Evolutionary conservation across 1,140 invertebrate species (phyloP).

Genomic region (Drosophila auraria): DNA sequence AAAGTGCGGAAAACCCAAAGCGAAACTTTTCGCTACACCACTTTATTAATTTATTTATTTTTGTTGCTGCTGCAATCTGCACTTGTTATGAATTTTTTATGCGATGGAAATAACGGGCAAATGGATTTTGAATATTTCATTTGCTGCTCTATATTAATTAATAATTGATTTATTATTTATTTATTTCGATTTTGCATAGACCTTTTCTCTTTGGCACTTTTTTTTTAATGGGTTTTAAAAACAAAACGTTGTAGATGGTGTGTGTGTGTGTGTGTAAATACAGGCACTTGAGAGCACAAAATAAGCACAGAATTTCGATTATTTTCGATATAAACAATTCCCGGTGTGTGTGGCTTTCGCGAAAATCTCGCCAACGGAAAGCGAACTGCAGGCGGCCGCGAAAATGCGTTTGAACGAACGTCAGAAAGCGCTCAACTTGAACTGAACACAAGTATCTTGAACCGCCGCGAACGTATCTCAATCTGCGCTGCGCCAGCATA

Average conservation of each 20-base stretch:
- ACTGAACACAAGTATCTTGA: slow-evolving; percentile 68
- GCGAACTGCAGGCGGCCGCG: slow-evolving; percentile 49
- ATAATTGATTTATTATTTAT: slow-evolving; percentile 26
- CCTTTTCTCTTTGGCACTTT: slow-evolving; percentile 49
- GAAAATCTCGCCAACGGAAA: slow-evolving; percentile 20
- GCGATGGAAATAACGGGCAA: slow-evolving; percentile 10
- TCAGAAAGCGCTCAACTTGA: slow-evolving; percentile 73
- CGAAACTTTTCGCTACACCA: slow-evolving; percentile 27
- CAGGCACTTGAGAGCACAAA: slow-evolving; percentile 46
- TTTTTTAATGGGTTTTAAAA: slow-evolving; percentile 40
- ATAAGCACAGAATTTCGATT: slow-evolving; percentile 17
- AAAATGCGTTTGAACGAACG: slow-evolving; percentile 70
- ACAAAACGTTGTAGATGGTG: slow-evolving; percentile 22
- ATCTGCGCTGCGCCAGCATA: slow-evolving; percentile 53
- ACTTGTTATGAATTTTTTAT: slow-evolving; percentile 42
- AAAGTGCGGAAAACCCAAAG: slow-evolving; percentile 30
- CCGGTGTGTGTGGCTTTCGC: slow-evolving; percentile 18
- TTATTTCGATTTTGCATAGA: slow-evolving; percentile 12
- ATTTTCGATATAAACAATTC: slow-evolving; percentile 17
- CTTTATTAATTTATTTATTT: slow-evolving; percentile 36
- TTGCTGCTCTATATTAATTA: slow-evolving; percentile 5
- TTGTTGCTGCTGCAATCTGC: slow-evolving; percentile 30
- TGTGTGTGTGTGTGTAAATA: slow-evolving; percentile 20
- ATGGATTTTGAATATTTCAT: slow-evolving; percentile 39
- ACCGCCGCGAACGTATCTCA: slow-evolving; percentile 57